Conservation (phyloP, 1,140 invertebrate genomes). For the Drosophila serrata region DNA sequence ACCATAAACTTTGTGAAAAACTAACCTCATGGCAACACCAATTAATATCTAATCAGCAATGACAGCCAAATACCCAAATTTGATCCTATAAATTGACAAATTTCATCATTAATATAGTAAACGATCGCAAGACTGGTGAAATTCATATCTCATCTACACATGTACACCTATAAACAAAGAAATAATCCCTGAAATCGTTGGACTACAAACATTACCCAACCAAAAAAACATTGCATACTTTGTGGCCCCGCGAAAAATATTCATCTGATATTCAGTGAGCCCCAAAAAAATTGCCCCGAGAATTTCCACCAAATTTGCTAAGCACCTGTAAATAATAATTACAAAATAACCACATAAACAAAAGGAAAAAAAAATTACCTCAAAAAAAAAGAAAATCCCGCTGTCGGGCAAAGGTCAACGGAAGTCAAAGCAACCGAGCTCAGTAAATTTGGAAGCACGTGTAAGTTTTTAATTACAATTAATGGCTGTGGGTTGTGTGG, state of each 20-base stretch:
- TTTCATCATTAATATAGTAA: conserved; percentile 5
- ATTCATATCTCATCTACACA: neutral
- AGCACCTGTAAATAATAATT: conserved; percentile 69
- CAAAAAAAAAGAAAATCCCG: conserved; percentile 10
- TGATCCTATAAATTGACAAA: neutral
- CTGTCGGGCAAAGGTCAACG: conserved; percentile 47
- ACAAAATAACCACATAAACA: conserved; percentile 46
- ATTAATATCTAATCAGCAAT: neutral
- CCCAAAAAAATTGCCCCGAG: conserved; percentile 27
- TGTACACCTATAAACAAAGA: neutral
- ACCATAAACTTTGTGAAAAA: neutral
- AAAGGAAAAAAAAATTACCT: conserved; percentile 9
- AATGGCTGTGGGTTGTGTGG: conserved; percentile 32
- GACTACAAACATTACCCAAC: too few relatives aligned
- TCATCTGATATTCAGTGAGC: conserved; percentile 2
- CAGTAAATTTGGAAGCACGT: conserved; percentile 66
- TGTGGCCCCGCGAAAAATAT: conserved; percentile 17
- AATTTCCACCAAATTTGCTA: conserved; percentile 34
- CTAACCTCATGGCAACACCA: neutral
- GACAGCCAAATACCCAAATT: neutral
- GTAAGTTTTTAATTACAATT: conserved; percentile 80
- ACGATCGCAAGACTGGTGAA: neutral
- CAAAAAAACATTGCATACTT: conserved; percentile 45
- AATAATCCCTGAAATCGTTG: conserved; percentile 8
- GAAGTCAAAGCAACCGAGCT: conserved; percentile 38